These are phyloP conservation scores for Bellardia bayeri DNA, from an alignment of 2,888 invertebrate species.

Conservation along the genomic window DNA sequence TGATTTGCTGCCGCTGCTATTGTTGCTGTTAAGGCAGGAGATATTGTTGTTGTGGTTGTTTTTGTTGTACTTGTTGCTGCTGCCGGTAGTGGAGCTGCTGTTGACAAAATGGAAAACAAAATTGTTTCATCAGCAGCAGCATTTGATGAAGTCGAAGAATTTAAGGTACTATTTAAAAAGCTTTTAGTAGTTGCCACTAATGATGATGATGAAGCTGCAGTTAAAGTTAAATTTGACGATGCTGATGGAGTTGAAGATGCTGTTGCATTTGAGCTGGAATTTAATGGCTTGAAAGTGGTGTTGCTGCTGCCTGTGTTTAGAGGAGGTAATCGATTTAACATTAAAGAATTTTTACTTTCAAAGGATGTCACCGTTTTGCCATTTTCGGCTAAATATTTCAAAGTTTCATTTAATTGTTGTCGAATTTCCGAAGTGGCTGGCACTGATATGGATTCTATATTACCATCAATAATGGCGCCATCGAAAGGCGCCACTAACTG, in stretches of 20 bases:
- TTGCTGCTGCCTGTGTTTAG: slow-evolving; percentile 18
- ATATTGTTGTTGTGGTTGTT: slow-evolving; percentile 31
- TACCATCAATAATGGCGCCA: slow-evolving; percentile 80
- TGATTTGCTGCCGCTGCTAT: slow-evolving; percentile 61
- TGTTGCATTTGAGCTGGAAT: slow-evolving; percentile 32
- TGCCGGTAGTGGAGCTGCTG: slow-evolving; percentile 21
- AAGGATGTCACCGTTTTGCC: slow-evolving; percentile 70
- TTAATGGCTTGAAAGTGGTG: slow-evolving; percentile 48
- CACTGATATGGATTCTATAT: slow-evolving; percentile 82
- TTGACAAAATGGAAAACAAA: slow-evolving; percentile 57
- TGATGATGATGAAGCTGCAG: too few relatives aligned
- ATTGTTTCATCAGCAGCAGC: slow-evolving; percentile 28
- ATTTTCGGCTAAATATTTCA: slow-evolving; percentile 72
- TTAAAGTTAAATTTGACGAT: slow-evolving; percentile 49
- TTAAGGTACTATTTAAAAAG: slow-evolving; percentile 71
- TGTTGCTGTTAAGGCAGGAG: slow-evolving; percentile 20
- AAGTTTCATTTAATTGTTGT: slow-evolving; percentile 73
- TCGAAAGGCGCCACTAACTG: slow-evolving; percentile 74
- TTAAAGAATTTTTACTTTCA: slow-evolving; percentile 66
- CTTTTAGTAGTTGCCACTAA: slow-evolving; percentile 58
- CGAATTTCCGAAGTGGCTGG: slow-evolving; percentile 77
- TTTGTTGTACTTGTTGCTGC: slow-evolving; percentile 2
- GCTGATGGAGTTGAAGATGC: slow-evolving; percentile 41
- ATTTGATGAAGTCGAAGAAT: slow-evolving; percentile 65
- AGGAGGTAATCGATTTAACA: slow-evolving; percentile 64